Base-by-base conservation (phyloP, 2,113 vertebrate species). In the Alces alces region DNA sequence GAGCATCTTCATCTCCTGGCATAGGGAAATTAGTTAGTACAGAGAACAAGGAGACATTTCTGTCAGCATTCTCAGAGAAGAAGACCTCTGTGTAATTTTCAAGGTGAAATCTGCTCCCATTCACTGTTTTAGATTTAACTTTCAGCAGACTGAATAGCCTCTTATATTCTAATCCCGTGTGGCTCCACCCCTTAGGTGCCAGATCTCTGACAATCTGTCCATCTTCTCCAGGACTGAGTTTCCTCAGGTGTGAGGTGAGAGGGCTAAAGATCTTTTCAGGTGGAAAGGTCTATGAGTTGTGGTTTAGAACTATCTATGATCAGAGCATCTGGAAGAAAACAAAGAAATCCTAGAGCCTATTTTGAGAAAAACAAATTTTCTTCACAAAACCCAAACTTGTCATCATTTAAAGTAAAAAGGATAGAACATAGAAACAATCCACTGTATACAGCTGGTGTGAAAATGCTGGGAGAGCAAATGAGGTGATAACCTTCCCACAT, bases 291-390 rank as follows among this genome's bases (percentile, higher is more conserved):
- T 58, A 10, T 87, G 52, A 61, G 79, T 30, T 86, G 33, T 73
- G 66, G 54, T 43, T 64, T 91, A 95, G 86, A 84, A 55, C 50
- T 86, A 76, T 13, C 76, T 23, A 33, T 64, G 83, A 84, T 15
- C 39, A 93, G 33, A 83, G 43, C 30, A 80, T 64, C 30, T 50
- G 27, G 58, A 82, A 97, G 57, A 96, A 97, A 95, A 89, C 14
- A 89, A 82, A 95, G 43, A 61, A 54, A 89, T 95, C 90, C 76
- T 70, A 83, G 50, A 92, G 36, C 16, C 43, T 61, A 25, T 64
- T 85, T 86, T 92, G 80, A 80, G 61, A 12, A 45, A 43, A 89
- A 96, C 86, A 39, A 7, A 33, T 36, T 27, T 55, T 60, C 47
- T 89, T 39, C 52, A 93, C 1, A 19, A 97, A 96, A 90, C 54